Conservation (phyloP, 2,797 vertebrate species). For the Anguilla obscura region DNA sequence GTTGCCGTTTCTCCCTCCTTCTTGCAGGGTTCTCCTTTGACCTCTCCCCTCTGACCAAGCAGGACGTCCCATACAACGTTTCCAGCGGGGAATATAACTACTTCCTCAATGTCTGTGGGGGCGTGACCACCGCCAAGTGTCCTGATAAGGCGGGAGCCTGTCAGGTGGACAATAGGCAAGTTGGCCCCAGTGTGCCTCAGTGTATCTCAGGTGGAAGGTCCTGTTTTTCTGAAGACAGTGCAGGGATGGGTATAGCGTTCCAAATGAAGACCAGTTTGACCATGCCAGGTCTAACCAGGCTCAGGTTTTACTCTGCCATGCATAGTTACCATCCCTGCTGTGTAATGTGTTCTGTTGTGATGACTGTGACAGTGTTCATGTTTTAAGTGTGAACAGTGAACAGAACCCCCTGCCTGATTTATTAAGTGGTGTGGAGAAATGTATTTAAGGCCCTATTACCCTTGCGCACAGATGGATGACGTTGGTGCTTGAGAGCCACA, state of each 20-base stretch:
- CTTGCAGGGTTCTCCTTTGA: constrained; percentile 86
- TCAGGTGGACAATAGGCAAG: constrained; percentile 78
- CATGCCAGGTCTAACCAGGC: background rate
- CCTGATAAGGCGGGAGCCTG: constrained; percentile 78
- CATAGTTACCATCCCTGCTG: background rate
- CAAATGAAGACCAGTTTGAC: background rate
- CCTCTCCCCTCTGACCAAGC: constrained; percentile 81
- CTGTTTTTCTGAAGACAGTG: background rate
- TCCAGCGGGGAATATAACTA: constrained; percentile 73
- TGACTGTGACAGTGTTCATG: background rate
- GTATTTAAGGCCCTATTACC: background rate
- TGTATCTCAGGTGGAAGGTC: background rate
- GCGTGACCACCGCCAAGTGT: constrained; percentile 65
- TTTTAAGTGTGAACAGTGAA: background rate
- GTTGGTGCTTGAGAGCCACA: background rate
- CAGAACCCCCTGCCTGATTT: background rate
- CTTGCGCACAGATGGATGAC: background rate
- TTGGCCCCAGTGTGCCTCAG: background rate
- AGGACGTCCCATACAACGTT: constrained; percentile 68
- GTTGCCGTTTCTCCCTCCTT: background rate
- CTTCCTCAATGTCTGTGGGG: constrained; percentile 83
- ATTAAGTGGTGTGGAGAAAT: background rate
- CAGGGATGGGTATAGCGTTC: background rate
- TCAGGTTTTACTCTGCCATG: background rate
- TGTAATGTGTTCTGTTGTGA: background rate